Conservation (phyloP, 2,888 invertebrate species). For the Lumbricus terrestris region DNA sequence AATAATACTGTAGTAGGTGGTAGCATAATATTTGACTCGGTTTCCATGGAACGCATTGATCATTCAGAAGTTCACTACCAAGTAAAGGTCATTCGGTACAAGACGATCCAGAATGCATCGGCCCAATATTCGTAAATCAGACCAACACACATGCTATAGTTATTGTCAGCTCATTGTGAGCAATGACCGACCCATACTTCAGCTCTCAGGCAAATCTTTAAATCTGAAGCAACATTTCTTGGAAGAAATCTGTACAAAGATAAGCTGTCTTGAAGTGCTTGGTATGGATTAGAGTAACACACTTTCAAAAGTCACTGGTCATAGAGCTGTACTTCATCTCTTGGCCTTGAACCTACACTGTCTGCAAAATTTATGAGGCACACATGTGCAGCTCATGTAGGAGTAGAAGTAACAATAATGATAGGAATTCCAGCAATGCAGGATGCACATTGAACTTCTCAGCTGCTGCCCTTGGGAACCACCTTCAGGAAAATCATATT, state of each 20-base stretch:
- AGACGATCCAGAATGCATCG: neutral
- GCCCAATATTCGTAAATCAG: neutral
- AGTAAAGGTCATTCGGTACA: neutral
- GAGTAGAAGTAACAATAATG: neutral
- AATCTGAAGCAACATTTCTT: neutral
- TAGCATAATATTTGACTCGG: neutral
- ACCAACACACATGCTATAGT: neutral
- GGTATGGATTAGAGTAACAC: neutral
- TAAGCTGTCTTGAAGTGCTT: neutral
- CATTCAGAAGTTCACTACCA: neutral
- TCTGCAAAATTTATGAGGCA: neutral
- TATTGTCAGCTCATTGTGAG: neutral
- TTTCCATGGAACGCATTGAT: neutral
- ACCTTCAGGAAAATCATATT: too few species aligned
- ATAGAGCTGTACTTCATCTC: neutral
- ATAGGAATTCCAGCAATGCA: neutral
- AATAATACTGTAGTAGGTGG: neutral
- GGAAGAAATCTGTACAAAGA: neutral
- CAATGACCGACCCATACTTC: neutral
- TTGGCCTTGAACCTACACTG: neutral
- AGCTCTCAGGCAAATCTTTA: neutral
- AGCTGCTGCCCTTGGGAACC: neutral
- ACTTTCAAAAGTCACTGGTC: neutral
- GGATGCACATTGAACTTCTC: too few species aligned
- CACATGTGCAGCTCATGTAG: neutral